Evolutionary conservation across 2,113 vertebrate species (phyloP).

Genomic region (Rhinichthys klamathensis): DNA sequence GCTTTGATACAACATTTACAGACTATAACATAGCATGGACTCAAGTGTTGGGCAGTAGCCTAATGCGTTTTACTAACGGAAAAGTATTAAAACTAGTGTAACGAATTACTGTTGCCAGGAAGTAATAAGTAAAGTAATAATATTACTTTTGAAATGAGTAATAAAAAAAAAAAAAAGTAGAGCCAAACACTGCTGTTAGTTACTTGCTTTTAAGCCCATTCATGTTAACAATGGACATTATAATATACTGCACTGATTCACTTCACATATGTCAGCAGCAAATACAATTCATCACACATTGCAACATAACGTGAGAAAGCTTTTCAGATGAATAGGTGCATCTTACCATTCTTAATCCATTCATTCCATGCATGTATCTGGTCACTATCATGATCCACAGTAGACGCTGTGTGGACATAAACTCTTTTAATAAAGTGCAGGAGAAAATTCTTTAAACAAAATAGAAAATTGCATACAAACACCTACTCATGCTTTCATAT

Average conservation of each 20-base stretch:
- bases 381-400: slow-evolving; percentile 52
- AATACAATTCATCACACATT: neutral
- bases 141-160: too few species aligned
- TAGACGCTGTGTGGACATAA: slow-evolving; percentile 57
- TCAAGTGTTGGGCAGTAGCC: neutral
- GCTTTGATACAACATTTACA: neutral
- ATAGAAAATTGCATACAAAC: neutral
- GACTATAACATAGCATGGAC: neutral
- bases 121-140: too few species aligned
- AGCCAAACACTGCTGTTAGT: neutral
- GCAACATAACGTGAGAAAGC: neutral
- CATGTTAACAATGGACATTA: neutral
- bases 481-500: neutral
- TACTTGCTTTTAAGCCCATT: too few species aligned
- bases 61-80: too few species aligned
- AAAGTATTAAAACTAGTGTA: too few species aligned
- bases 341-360: slow-evolving; percentile 68
- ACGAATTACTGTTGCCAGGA: too few species aligned
- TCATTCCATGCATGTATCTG: slow-evolving; percentile 66
- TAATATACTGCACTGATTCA: neutral
- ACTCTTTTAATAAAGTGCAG: neutral
- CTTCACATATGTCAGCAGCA: neutral
- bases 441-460: neutral
- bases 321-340: neutral
- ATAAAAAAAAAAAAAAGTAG: too few species aligned